phyloP scores from a whole-genome alignment of 2,797 vertebrate species.

The Sardinella longiceps region DNA sequence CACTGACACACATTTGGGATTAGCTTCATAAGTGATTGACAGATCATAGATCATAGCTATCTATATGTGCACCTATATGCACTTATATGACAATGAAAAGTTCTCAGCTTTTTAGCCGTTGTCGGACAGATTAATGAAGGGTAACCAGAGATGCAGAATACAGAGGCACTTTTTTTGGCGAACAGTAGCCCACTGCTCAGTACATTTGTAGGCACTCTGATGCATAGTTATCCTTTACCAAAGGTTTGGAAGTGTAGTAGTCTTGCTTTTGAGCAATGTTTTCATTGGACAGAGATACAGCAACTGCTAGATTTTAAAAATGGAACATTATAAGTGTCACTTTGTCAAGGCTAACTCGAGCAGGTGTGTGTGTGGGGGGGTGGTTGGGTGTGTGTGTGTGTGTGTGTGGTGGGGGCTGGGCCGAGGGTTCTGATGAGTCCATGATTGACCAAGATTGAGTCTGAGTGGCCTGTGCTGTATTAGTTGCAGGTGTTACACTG shows the following conservation, averaged over 20 bases:
- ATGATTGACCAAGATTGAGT: neutral
- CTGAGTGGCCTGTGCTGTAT: neutral
- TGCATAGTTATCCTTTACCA: neutral
- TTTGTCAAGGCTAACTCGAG: neutral
- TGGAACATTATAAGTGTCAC: neutral
- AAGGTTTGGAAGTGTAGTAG: neutral
- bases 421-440: neutral
- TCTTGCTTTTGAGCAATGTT: neutral
- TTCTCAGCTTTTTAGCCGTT: too few species aligned
- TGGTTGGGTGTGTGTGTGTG: constrained; percentile 57
- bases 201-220: neutral
- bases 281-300: too few species aligned
- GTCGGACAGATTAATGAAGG: neutral
- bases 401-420: constrained; percentile 20
- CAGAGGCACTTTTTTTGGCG: neutral
- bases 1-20: neutral
- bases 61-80: neutral
- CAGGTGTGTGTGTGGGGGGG: constrained; percentile 22
- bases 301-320: too few species aligned
- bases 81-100: neutral
- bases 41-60: neutral
- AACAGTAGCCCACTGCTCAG: neutral
- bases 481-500: neutral
- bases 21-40: neutral
- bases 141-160: neutral